These are phyloP conservation scores for Oopsacas minuta DNA, from an alignment of 37 sponge, comb jelly and placozoan genomes.

Conservation along the genomic window DNA sequence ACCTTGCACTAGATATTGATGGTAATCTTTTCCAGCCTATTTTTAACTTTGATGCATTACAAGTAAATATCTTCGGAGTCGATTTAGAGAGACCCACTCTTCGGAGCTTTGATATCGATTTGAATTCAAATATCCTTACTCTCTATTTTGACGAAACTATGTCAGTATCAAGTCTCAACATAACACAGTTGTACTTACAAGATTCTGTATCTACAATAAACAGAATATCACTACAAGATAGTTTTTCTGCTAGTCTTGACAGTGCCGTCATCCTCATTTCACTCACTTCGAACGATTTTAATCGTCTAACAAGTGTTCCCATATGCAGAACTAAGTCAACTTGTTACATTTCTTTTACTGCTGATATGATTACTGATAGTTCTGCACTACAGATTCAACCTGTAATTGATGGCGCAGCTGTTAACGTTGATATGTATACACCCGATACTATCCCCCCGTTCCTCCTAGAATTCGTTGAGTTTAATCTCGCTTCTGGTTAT, in stretches of 20 bases:
- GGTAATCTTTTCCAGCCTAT: slow-evolving; percentile 35
- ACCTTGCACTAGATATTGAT: slow-evolving; percentile 41
- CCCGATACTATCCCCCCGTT: slow-evolving; percentile 34
- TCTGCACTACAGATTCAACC: slow-evolving; percentile 25
- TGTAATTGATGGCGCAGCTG: slow-evolving; percentile 18
- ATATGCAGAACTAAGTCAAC: slow-evolving; percentile 40
- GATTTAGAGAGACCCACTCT: slow-evolving; percentile 41
- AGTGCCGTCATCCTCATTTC: slow-evolving; percentile 28
- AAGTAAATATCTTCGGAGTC: slow-evolving; percentile 14
- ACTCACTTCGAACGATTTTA: slow-evolving; percentile 28
- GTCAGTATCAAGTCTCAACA: slow-evolving; percentile 19
- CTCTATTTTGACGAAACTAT: slow-evolving; percentile 50
- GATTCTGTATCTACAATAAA: not conserved
- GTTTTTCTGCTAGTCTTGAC: slow-evolving; percentile 26
- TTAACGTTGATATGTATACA: slow-evolving; percentile 24
- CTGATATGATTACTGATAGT: slow-evolving; percentile 31
- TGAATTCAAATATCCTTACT: slow-evolving; percentile 37
- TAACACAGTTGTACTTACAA: slow-evolving; percentile 31
- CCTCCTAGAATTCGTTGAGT: slow-evolving; percentile 34
- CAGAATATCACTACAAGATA: slow-evolving; percentile 22
- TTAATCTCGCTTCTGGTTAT: slow-evolving; percentile 26
- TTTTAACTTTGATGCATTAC: slow-evolving; percentile 16
- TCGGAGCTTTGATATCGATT: slow-evolving; percentile 20
- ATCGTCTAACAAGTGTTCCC: slow-evolving; percentile 30
- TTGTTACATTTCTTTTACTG: slow-evolving; percentile 47